Evolutionary conservation across 2,888 invertebrate species (phyloP).

Genomic region (Antheraea assamensis): DNA sequence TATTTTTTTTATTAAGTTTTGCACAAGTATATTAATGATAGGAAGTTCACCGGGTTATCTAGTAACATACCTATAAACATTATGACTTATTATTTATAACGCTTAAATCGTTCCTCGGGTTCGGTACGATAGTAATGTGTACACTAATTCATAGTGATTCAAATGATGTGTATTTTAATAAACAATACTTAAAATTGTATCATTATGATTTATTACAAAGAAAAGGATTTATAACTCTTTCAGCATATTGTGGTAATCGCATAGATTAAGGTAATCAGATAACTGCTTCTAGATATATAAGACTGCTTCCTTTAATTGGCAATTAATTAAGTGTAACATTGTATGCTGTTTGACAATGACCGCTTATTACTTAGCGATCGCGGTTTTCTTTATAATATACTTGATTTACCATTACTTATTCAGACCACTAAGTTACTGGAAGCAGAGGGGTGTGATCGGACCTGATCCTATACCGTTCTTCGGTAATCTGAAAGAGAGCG

Average conservation of each 20-base stretch:
- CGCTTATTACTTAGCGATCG: neutral
- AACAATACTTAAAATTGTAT: too few species aligned
- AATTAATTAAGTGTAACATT: neutral
- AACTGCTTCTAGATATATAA: neutral
- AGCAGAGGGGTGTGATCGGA: conserved; percentile 45
- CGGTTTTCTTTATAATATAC: conserved; percentile 6
- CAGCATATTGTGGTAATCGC: neutral
- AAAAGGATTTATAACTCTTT: neutral
- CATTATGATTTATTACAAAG: neutral
- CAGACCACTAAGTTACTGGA: conserved; percentile 43
- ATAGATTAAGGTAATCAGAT: neutral
- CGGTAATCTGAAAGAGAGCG: conserved; percentile 41
- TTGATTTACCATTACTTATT: conserved; percentile 38
- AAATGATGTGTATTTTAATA: neutral
- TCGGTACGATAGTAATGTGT: neutral
- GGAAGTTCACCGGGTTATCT: too few species aligned
- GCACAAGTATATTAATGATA: too few species aligned
- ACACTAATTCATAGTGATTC: neutral
- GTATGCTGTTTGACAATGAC: conserved; percentile 11
- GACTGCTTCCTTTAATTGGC: neutral
- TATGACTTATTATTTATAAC: too few species aligned
- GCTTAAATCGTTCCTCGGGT: neutral
- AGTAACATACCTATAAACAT: too few species aligned
- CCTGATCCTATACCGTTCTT: conserved; percentile 46
- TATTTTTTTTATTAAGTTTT: too few species aligned